phyloP scores from a whole-genome alignment of 2,797 vertebrate genomes.

The Xenopus petersii region DNA sequence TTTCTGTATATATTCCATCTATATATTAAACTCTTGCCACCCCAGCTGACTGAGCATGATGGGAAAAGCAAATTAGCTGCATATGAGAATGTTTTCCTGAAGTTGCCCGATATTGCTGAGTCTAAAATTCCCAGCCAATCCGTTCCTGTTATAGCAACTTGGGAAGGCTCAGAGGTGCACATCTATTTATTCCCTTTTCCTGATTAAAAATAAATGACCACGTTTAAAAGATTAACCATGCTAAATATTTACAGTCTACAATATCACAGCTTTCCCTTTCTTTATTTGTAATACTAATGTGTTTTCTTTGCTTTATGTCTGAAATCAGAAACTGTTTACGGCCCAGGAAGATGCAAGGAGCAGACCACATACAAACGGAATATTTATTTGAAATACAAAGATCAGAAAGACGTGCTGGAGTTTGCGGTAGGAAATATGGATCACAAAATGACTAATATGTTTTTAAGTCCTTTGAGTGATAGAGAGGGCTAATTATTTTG shows the following conservation, averaged over 20 bases:
- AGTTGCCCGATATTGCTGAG: no score
- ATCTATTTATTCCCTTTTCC: background rate
- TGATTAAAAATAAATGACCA: background rate
- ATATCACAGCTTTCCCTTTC: background rate
- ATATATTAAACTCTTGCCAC: no score
- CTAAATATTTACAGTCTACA: background rate
- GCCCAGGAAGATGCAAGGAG: background rate
- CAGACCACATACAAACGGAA: slow-evolving; percentile 10
- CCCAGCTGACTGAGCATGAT: no score
- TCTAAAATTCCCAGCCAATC: no score
- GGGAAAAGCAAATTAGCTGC: no score
- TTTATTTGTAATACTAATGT: background rate
- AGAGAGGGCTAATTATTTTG: slow-evolving; percentile 71
- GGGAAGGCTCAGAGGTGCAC: no score
- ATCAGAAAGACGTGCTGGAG: slow-evolving; percentile 27
- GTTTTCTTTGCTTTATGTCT: background rate
- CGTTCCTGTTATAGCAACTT: no score
- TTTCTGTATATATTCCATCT: no score
- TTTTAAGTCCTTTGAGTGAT: slow-evolving; percentile 61
- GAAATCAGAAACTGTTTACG: slow-evolving; percentile 19
- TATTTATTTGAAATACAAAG: slow-evolving; percentile 34
- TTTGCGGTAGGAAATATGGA: slow-evolving; percentile 41
- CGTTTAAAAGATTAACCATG: background rate
- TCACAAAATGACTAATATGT: slow-evolving; percentile 57
- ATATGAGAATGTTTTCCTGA: no score